Conservation (phyloP, 2,888 invertebrate species). For the Lamellibrachia satsuma region DNA sequence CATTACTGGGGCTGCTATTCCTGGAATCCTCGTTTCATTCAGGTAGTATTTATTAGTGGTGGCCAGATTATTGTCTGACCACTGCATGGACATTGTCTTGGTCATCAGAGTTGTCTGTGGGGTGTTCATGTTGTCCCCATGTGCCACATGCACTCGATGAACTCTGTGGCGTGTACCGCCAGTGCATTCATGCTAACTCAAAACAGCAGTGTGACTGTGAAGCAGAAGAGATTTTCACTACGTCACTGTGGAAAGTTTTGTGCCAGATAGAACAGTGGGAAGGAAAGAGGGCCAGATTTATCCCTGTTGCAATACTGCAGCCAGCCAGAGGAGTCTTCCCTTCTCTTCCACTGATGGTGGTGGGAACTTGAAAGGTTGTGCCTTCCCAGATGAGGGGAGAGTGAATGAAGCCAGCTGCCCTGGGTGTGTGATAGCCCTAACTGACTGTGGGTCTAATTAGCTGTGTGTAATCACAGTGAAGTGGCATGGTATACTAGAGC, state of each 20-base stretch:
- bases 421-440: background rate
- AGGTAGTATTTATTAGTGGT: background rate
- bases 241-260: background rate
- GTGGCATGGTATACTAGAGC: background rate
- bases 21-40: background rate
- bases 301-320: background rate
- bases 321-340: background rate
- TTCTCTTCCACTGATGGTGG: background rate
- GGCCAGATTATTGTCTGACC: background rate
- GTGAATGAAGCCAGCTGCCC: background rate
- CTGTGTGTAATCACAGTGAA: background rate
- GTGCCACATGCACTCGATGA: background rate
- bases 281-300: background rate
- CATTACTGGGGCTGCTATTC: background rate
- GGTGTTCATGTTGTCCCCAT: background rate
- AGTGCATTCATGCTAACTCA: background rate
- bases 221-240: background rate
- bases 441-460: background rate
- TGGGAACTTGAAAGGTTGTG: background rate
- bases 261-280: background rate
- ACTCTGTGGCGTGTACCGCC: background rate
- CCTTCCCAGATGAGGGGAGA: background rate
- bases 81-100: background rate
- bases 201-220: background rate
- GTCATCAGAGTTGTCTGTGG: background rate